Evolutionary conservation across 2,797 vertebrate species (phyloP).

Genomic region (Crocodylus rhombifer): DNA sequence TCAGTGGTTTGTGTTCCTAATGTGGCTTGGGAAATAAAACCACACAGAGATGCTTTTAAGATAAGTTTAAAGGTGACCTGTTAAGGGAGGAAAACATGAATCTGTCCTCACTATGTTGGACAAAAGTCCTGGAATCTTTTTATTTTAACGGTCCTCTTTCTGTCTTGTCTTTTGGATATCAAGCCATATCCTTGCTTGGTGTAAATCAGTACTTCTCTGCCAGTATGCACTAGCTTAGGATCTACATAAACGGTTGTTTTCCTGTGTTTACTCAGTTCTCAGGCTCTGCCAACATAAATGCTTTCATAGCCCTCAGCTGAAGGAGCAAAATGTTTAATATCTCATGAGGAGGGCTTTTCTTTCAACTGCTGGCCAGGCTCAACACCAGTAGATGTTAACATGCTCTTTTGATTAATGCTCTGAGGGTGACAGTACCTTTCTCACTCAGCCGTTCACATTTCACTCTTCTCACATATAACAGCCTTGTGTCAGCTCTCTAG

Average conservation of each 20-base stretch:
- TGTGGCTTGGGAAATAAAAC: background rate
- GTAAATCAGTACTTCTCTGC: background rate
- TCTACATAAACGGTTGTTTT: background rate
- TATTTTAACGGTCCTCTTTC: background rate
- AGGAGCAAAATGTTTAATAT: background rate
- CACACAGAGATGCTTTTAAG: background rate
- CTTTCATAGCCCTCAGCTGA: background rate
- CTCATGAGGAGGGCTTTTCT: background rate
- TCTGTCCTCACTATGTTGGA: fast-evolving
- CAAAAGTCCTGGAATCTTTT: fast-evolving
- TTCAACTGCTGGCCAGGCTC: background rate
- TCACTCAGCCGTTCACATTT: background rate
- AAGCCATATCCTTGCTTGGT: fast-evolving
- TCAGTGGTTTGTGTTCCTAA: background rate
- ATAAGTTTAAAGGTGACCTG: background rate
- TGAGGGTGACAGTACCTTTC: background rate
- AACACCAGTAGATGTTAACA: background rate
- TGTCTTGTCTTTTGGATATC: background rate
- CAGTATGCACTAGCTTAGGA: fast-evolving
- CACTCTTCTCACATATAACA: fast-evolving
- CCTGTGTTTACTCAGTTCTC: background rate
- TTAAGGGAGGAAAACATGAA: background rate
- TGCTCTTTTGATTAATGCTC: background rate
- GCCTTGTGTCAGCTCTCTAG: background rate
- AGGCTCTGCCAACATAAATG: fast-evolving